Conservation (phyloP, 1,140 invertebrate genomes). For the Diploscapter pachys region DNA sequence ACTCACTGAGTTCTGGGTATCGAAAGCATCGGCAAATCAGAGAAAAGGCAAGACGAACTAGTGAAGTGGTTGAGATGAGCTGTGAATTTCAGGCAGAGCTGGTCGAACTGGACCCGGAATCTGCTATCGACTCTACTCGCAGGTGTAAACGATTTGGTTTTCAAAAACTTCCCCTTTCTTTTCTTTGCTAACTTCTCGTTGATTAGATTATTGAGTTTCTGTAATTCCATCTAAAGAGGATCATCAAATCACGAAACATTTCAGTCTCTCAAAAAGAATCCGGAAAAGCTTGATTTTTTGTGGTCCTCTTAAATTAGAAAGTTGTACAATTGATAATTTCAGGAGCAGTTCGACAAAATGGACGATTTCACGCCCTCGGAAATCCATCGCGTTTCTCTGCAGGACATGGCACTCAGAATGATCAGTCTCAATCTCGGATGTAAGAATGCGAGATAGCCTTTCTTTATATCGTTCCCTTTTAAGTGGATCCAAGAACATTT, state of each 20-base stretch:
- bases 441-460: constrained; percentile 32
- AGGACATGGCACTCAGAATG: constrained; percentile 88
- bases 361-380: constrained; percentile 80
- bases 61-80: constrained; percentile 7
- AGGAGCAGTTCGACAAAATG: constrained; percentile 74
- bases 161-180: too few relatives aligned
- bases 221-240: too few relatives aligned
- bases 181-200: too few relatives aligned
- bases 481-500: constrained; percentile 66
- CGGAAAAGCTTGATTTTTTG: too few relatives aligned
- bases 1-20: constrained; percentile 77
- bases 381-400: constrained; percentile 83
- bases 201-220: too few relatives aligned
- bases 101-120: constrained; percentile 69
- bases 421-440: constrained; percentile 81
- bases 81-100: constrained; percentile 67
- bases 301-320: too few relatives aligned
- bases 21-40: constrained; percentile 92
- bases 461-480: constrained; percentile 25
- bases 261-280: too few relatives aligned
- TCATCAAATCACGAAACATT: too few relatives aligned
- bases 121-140: constrained; percentile 72
- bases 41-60: constrained; percentile 71
- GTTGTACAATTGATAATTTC: background rate
- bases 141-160: constrained; percentile 60